Percentiles rank a stretch among this genome's conserved stretches.
Evolutionary conservation across 1,140 invertebrate species (phyloP).

Genomic region (Magallana ariakensis): DNA sequence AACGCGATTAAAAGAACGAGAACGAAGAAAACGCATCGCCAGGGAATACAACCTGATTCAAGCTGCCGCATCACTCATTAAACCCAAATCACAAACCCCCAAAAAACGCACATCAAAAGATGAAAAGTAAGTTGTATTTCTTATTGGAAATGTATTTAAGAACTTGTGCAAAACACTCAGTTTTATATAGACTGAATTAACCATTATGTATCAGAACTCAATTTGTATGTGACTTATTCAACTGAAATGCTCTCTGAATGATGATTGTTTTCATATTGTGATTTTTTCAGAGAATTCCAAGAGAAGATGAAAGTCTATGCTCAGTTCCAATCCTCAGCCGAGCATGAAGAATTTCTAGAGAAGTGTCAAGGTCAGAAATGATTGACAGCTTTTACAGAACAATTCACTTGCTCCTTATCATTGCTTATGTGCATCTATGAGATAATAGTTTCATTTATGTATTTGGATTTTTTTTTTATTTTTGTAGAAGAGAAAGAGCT

Average conservation of each 20-base stretch:
- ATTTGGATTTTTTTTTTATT: background rate
- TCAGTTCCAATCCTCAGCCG: conserved; percentile 91
- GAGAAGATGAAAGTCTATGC: conserved; percentile 91
- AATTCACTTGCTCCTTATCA: too few relatives aligned
- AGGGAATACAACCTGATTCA: conserved; percentile 78
- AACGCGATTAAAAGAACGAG: conserved; percentile 89
- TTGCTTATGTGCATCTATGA: too few relatives aligned
- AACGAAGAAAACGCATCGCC: conserved; percentile 91
- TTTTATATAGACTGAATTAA: too few relatives aligned
- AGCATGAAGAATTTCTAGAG: conserved; percentile 88
- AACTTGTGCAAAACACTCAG: too few relatives aligned
- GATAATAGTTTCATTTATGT: too few relatives aligned
- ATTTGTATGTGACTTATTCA: too few relatives aligned
- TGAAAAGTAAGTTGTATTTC: conserved; percentile 61
- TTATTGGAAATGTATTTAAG: too few relatives aligned
- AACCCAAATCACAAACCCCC: conserved; percentile 66
- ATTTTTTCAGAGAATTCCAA: conserved; percentile 78
- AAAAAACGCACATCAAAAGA: conserved; percentile 60
- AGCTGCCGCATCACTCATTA: conserved; percentile 59
- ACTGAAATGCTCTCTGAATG: too few relatives aligned
- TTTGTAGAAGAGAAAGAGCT: conserved; percentile 87
- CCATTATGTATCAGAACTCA: too few relatives aligned
- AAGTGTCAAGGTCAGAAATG: conserved; percentile 84
- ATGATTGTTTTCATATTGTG: background rate
- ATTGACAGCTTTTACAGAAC: too few relatives aligned